A percentile compares a stretch with the other conserved stretches of the same genome.
Evolutionary conservation across 1,140 invertebrate species (phyloP).

Genomic region (Sitobion miscanthi): DNA sequence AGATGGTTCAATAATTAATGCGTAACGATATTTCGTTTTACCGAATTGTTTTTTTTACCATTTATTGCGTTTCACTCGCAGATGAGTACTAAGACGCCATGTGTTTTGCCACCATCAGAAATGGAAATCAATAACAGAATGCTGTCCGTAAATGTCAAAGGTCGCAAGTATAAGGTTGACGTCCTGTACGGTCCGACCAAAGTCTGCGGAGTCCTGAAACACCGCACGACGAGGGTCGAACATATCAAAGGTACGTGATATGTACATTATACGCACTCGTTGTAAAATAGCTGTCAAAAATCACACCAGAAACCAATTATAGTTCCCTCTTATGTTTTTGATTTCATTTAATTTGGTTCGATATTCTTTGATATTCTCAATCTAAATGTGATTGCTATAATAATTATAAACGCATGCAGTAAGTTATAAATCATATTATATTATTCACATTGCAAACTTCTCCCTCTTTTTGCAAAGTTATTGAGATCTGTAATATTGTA

Average conservation of each 20-base stretch:
- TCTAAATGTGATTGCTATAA: background rate
- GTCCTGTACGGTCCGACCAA: constrained; percentile 7
- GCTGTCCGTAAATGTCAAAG: too few species aligned
- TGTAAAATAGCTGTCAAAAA: background rate
- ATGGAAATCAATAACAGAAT: background rate
- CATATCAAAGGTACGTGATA: background rate
- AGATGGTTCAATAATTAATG: background rate
- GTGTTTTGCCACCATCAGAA: background rate
- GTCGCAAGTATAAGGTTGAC: background rate
- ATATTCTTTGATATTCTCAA: too few species aligned
- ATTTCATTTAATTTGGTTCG: background rate
- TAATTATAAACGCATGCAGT: background rate
- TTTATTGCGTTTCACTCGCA: background rate
- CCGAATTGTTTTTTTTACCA: background rate
- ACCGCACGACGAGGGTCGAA: background rate
- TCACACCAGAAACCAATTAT: background rate
- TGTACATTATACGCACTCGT: background rate
- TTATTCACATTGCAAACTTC: background rate
- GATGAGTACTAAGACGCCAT: background rate
- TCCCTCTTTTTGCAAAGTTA: background rate
- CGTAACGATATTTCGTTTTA: background rate
- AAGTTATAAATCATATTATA: background rate
- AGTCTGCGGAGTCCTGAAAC: background rate
- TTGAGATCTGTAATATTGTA: background rate
- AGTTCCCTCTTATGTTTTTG: background rate